Evolutionary conservation across 2,888 invertebrate species (phyloP).

Genomic region (Prostheceraeus crozeri): DNA sequence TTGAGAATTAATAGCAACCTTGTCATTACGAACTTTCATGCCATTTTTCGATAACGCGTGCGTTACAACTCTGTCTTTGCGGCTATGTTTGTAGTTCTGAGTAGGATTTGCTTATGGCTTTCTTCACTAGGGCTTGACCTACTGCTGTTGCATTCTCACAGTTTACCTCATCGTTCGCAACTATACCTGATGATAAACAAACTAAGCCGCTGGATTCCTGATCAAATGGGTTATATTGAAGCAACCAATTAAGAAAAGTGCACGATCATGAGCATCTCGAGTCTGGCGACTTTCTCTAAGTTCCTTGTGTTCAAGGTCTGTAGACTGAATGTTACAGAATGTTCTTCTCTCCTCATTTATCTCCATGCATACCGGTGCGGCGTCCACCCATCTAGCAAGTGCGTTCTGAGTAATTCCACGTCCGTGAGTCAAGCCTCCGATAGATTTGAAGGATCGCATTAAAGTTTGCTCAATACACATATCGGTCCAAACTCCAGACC

Average conservation of each 20-base stretch:
- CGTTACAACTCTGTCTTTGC: conserved; percentile 26
- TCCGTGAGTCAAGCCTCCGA: conserved; percentile 21
- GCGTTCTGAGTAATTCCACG: conserved; percentile 25
- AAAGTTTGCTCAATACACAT: conserved; percentile 14
- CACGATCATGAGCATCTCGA: conserved; percentile 30
- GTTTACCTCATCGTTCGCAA: conserved; percentile 25
- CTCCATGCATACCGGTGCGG: conserved; percentile 9
- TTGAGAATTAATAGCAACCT: conserved; percentile 9
- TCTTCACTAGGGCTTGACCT: conserved; percentile 13
- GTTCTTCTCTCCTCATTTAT: conserved; percentile 17
- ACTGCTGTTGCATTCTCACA: conserved; percentile 23
- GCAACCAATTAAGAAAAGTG: conserved; percentile 22
- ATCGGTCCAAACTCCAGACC: too few relatives aligned
- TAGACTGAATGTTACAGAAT: conserved; percentile 12
- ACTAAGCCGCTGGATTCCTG: conserved; percentile 5
- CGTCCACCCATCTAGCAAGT: conserved; percentile 24
- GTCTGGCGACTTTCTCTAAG: conserved; percentile 48
- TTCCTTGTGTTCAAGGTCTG: conserved; percentile 24
- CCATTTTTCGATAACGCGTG: conserved; percentile 1
- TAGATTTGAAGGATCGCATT: conserved; percentile 8
- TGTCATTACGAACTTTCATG: conserved; percentile 20
- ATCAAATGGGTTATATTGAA: conserved; percentile 19
- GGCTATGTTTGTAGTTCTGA: conserved; percentile 25
- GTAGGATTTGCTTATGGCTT: too few relatives aligned
- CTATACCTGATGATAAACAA: conserved; percentile 26